Evolutionary conservation across 2,888 invertebrate species (phyloP).

Genomic region (Tinea semifulvella): DNA sequence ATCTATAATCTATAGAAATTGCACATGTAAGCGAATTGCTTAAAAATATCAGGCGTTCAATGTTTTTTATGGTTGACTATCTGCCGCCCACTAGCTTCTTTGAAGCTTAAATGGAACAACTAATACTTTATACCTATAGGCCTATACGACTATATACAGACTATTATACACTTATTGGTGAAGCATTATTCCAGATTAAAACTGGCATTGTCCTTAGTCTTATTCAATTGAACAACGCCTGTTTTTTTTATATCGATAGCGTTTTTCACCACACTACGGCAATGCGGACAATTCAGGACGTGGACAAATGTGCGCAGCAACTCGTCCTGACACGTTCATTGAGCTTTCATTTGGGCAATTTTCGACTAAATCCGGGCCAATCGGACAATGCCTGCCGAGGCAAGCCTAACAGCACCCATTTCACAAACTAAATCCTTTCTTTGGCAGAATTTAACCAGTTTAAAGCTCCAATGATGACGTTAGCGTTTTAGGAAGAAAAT

Average conservation of each 20-base stretch:
- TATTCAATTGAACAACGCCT: constrained; percentile 7
- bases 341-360: constrained; percentile 65
- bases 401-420: constrained; percentile 40
- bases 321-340: constrained; percentile 61
- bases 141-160: too few relatives aligned
- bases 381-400: constrained; percentile 31
- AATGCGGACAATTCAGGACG: constrained; percentile 62
- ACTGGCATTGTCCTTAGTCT: too few relatives aligned
- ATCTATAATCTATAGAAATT: too few relatives aligned
- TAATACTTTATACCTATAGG: too few relatives aligned
- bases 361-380: constrained; percentile 58
- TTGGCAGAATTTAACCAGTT: constrained; percentile 9
- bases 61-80: too few relatives aligned
- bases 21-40: too few relatives aligned
- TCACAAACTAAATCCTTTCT: constrained; percentile 36
- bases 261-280: constrained; percentile 31
- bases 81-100: too few relatives aligned
- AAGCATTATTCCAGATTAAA: too few relatives aligned
- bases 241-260: constrained; percentile 2
- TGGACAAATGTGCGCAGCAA: constrained; percentile 59
- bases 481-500: not conserved
- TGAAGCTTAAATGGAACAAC: too few relatives aligned
- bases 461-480: constrained; percentile 4
- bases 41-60: too few relatives aligned
- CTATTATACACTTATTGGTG: too few relatives aligned